phyloP scores from a whole-genome alignment of 2,888 invertebrate species.

The Oscheius myriophilus region DNA sequence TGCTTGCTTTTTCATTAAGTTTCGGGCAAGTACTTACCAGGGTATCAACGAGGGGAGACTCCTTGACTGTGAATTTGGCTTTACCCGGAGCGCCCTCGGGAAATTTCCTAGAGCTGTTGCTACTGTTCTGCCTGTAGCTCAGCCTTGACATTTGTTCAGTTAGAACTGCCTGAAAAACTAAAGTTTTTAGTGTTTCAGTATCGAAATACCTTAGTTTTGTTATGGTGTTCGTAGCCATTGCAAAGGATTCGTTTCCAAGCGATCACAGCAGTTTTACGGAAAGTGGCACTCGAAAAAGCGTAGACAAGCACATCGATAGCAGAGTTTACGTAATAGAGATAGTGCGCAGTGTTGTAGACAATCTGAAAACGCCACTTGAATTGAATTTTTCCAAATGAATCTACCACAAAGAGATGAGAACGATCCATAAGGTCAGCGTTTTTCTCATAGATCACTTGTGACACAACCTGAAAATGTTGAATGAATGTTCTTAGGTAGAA shows the following conservation, averaged over 20 bases:
- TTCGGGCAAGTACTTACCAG: neutral
- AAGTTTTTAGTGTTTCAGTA: neutral
- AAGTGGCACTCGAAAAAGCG: slow-evolving; percentile 69
- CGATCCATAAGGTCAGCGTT: slow-evolving; percentile 36
- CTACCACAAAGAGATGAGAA: slow-evolving; percentile 45
- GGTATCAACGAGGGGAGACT: slow-evolving; percentile 20
- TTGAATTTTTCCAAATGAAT: neutral
- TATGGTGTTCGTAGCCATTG: slow-evolving; percentile 30
- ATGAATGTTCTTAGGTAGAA: neutral
- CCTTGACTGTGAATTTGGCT: neutral
- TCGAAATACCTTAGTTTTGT: slow-evolving; percentile 22
- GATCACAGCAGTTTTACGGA: slow-evolving; percentile 66
- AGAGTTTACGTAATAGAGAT: slow-evolving; percentile 69
- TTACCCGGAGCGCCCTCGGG: slow-evolving; percentile 1
- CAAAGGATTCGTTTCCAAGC: slow-evolving; percentile 62
- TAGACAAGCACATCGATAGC: slow-evolving; percentile 69
- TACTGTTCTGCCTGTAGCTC: slow-evolving; percentile 34
- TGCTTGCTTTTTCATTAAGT: no score
- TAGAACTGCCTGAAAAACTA: slow-evolving; percentile 28
- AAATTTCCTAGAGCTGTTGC: neutral
- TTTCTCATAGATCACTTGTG: slow-evolving; percentile 47
- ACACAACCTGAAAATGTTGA: slow-evolving; percentile 36
- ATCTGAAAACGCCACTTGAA: slow-evolving; percentile 35
- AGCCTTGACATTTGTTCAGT: slow-evolving; percentile 45
- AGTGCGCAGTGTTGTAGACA: slow-evolving; percentile 66